A percentile compares a stretch with the other conserved stretches of the same genome.
Evolutionary conservation across 2,888 invertebrate genomes (phyloP).

Genomic region (Tethea ocularis): DNA sequence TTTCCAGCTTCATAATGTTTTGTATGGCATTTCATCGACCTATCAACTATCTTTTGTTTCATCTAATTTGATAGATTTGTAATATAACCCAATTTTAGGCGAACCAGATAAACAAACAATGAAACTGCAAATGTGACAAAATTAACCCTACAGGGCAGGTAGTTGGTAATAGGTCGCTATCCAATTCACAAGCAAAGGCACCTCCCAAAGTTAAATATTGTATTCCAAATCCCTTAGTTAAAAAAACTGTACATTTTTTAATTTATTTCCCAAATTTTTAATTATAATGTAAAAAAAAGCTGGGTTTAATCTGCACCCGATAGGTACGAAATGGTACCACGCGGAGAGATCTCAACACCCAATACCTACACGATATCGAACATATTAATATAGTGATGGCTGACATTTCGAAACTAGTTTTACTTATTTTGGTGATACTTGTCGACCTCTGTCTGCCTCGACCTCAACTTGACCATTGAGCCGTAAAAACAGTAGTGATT

Average conservation of each 20-base stretch:
- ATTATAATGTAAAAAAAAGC: slow-evolving; percentile 14
- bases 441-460: slow-evolving; percentile 62
- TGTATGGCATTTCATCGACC: no score
- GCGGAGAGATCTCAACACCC: slow-evolving; percentile 14
- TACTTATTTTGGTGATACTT: slow-evolving; percentile 61
- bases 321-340: slow-evolving; percentile 46
- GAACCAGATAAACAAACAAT: no score
- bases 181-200: no score
- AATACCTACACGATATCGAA: slow-evolving; percentile 1
- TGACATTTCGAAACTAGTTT: slow-evolving; percentile 77
- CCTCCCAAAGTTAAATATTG: no score
- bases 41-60: no score
- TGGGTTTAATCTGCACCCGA: slow-evolving; percentile 20
- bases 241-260: not conserved
- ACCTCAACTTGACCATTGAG: slow-evolving; percentile 35
- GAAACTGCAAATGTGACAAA: no score
- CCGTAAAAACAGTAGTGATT: slow-evolving; percentile 13
- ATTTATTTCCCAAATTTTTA: slow-evolving; percentile 9
- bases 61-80: no score
- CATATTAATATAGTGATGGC: slow-evolving; percentile 22
- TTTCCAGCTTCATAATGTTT: no score
- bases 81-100: no score
- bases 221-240: no score
- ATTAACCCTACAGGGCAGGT: no score
- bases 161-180: no score